phyloP scores from a whole-genome alignment of 2,113 vertebrate species.

The Conger conger region DNA sequence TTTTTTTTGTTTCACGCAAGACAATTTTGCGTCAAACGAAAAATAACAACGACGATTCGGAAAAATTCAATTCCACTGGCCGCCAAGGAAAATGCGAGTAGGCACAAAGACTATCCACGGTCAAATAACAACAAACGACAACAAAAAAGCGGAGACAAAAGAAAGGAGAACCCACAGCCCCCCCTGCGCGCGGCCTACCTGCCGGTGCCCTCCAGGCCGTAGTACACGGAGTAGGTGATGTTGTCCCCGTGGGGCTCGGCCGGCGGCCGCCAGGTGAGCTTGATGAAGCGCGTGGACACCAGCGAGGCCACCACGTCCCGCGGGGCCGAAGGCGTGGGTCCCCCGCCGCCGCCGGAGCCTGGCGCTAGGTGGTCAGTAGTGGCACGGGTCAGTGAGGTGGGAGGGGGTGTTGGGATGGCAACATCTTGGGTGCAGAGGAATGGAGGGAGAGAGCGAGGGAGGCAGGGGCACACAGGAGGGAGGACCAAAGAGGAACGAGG shows the following conservation, averaged over 20 bases:
- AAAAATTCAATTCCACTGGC: background rate
- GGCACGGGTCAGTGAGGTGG: slow-evolving; percentile 99
- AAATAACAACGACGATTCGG: background rate
- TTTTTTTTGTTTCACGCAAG: no score
- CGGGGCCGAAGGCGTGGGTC: slow-evolving; percentile 87
- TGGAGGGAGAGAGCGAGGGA: slow-evolving; percentile 37
- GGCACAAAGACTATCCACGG: background rate
- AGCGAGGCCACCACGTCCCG: slow-evolving; percentile 94
- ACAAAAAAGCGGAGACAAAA: background rate
- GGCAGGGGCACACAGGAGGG: background rate
- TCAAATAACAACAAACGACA: background rate
- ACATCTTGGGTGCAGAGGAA: slow-evolving; percentile 88
- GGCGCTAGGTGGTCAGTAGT: slow-evolving; percentile 99
- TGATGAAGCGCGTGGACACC: slow-evolving; percentile 98
- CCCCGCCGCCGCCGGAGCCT: slow-evolving; percentile 79
- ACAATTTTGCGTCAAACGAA: background rate
- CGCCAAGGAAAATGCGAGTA: background rate
- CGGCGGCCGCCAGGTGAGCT: slow-evolving; percentile 92
- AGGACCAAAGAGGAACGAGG: slow-evolving; percentile 10
- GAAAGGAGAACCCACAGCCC: background rate
- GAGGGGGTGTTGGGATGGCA: slow-evolving; percentile 90
- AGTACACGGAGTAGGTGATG: slow-evolving; percentile 94
- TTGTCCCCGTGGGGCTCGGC: slow-evolving; percentile 91
- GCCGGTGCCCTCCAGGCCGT: slow-evolving; percentile 86
- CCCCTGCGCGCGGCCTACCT: slow-evolving; percentile 66